Percentiles rank a stretch among this genome's conserved stretches.
Evolutionary conservation across 2,113 vertebrate genomes (phyloP).

Genomic region (Prolemur simus): DNA sequence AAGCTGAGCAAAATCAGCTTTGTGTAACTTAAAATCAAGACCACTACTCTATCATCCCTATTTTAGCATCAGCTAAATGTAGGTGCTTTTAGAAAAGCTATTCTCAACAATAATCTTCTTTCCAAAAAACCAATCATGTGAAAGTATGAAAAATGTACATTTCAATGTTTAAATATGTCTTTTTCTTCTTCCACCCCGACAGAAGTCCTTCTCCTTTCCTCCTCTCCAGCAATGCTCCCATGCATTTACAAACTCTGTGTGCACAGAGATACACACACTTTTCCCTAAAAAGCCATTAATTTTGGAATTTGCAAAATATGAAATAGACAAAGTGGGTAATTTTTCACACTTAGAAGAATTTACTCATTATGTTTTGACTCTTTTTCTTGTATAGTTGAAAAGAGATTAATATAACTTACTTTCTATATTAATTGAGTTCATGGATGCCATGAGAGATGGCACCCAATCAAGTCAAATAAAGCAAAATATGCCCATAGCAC

Average conservation of each 20-base stretch:
- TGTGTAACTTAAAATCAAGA: conserved; percentile 29
- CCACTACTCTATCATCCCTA: neutral
- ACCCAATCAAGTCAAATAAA: conserved; percentile 76
- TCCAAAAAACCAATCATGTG: conserved; percentile 36
- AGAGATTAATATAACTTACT: conserved; percentile 86
- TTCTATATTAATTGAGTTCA: conserved; percentile 83
- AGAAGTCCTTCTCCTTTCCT: neutral
- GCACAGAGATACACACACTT: conserved; percentile 78
- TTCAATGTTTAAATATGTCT: neutral
- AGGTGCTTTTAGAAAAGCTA: conserved; percentile 23
- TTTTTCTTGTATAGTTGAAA: conserved; percentile 78
- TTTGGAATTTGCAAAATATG: conserved; percentile 84
- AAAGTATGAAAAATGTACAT: conserved; percentile 19
- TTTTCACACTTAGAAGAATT: conserved; percentile 89
- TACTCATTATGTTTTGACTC: conserved; percentile 80
- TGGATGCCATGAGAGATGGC: conserved; percentile 79
- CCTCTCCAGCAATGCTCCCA: conserved; percentile 20
- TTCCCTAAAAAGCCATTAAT: conserved; percentile 83
- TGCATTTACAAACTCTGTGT: conserved; percentile 81
- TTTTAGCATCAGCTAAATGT: neutral
- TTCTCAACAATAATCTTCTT: conserved; percentile 11
- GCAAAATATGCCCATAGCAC: conserved; percentile 70
- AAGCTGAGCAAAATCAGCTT: neutral
- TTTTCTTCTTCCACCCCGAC: neutral
- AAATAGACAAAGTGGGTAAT: conserved; percentile 87